Base-by-base conservation (phyloP, 2,888 invertebrate genomes). In the Empis stercorea region DNA sequence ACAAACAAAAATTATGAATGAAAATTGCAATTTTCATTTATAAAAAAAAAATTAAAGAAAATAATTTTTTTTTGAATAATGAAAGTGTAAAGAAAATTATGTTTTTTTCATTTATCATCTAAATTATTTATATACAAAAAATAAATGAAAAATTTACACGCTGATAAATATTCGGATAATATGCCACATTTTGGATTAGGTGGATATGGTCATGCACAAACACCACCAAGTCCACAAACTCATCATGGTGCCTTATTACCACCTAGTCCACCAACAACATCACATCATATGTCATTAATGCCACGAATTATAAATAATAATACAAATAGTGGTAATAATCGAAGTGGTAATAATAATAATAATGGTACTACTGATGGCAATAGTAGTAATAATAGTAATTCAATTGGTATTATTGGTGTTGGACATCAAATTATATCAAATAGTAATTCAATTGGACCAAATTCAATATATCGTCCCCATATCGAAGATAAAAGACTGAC, bases 211-310 rank as follows among this genome's bases (percentile, higher is more conserved):
- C 80, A 82, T 59, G 80, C 87, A 69, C 87, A 86, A 68, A 85
- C 87, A 51, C 87, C 89, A 54, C 84, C 84, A 48, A 83, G 83
- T 57, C 84, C 84, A 50, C 79, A 80, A 52, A 68, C 72, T 10
- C 79, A 80, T 66, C 80, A 79, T 13, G 56, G 54, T 43, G 49
- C 52, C 13, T 27, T 57, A 34, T 48, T 56, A 57, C 57, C 57
- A 17, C 57, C 58, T 4, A 57, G 56, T 54, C 56, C 58, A 16
- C 57, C 58, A 11, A 20, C 40, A 55, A 45, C 57, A 56, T 50
- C 58, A 57, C 53, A 56, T 27, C 64, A 65, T 46, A 50, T 66
- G 46, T 62, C 65, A n/a, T 55, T 67, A 57, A 52, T 67, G 51
- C 65, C 68, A 43, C 43, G 51, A 30, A 41, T 52, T 10, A 37